A percentile compares a stretch with the other conserved stretches of the same genome.
Conservation (phyloP, 2,888 invertebrate species). For the Amphimallon solstitiale region DNA sequence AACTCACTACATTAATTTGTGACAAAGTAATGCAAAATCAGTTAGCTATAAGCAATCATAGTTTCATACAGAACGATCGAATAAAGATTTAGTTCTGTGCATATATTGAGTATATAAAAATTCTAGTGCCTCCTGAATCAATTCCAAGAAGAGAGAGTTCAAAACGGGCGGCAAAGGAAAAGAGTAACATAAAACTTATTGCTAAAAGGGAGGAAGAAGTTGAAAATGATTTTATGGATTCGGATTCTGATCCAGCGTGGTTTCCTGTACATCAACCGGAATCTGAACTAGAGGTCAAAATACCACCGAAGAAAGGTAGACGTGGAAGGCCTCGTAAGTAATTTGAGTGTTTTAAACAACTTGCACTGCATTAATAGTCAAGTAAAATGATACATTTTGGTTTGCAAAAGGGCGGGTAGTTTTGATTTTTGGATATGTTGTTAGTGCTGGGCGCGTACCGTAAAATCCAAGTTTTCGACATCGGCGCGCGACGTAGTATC, state of each 20-base stretch:
- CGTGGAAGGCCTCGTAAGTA: constrained; percentile 34
- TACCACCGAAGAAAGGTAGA: constrained; percentile 53
- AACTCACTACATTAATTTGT: too few species aligned
- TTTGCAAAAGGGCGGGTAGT: too few species aligned
- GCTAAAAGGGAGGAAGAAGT: constrained; percentile 67
- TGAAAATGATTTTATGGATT: constrained; percentile 64
- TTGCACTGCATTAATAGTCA: too few species aligned
- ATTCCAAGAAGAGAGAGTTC: constrained; percentile 70
- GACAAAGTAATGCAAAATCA: not conserved
- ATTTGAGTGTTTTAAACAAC: not conserved
- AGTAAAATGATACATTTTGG: too few species aligned
- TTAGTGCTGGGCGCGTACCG: too few species aligned
- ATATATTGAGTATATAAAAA: too few species aligned
- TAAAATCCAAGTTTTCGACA: too few species aligned
- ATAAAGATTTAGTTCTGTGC: too few species aligned
- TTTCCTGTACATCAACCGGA: constrained; percentile 71
- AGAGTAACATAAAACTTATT: constrained; percentile 64
- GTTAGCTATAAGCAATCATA: too few species aligned
- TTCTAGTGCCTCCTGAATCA: constrained; percentile 14
- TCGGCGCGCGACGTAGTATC: too few species aligned
- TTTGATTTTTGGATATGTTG: too few species aligned
- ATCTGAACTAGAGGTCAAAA: constrained; percentile 57
- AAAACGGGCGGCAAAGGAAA: constrained; percentile 75
- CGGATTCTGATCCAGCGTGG: constrained; percentile 81
- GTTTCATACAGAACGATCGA: too few species aligned